Conservation (phyloP, 2,888 invertebrate genomes). For the Idaea straminata region DNA sequence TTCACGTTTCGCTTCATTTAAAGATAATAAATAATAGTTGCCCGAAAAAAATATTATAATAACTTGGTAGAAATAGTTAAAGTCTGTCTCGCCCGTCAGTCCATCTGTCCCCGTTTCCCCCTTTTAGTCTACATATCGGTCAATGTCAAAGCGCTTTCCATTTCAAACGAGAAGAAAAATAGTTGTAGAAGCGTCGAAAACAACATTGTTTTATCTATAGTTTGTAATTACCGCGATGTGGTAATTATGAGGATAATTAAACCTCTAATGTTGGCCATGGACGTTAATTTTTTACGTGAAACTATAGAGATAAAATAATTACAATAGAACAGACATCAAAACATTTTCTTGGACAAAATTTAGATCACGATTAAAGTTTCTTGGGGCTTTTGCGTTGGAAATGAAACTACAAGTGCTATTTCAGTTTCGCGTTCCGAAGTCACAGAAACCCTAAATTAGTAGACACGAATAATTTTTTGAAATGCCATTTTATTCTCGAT, state of each 20-base stretch:
- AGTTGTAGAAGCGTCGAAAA: slow-evolving; percentile 30
- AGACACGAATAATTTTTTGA: too few species aligned
- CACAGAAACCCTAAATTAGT: too few species aligned
- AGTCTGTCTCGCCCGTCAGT: neutral
- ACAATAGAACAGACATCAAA: too few species aligned
- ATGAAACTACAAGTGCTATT: too few species aligned
- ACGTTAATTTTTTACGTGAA: slow-evolving; percentile 18
- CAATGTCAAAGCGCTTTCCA: slow-evolving; percentile 69
- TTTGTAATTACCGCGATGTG: slow-evolving; percentile 33
- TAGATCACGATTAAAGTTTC: too few species aligned
- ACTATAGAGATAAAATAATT: neutral
- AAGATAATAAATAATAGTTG: too few species aligned
- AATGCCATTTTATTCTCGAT: neutral
- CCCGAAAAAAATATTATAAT: too few species aligned
- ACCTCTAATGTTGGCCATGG: slow-evolving; percentile 28
- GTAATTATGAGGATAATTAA: slow-evolving; percentile 31
- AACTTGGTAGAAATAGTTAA: too few species aligned
- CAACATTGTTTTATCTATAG: slow-evolving; percentile 32
- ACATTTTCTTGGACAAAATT: too few species aligned
- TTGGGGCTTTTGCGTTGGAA: too few species aligned
- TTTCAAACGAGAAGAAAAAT: slow-evolving; percentile 49
- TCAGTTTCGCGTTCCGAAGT: too few species aligned
- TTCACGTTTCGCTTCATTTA: too few species aligned
- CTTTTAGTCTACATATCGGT: slow-evolving; percentile 54
- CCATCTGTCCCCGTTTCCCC: neutral